Percentiles rank a stretch among this genome's conserved stretches.
These are phyloP conservation scores for Atherinomorus stipes DNA, from an alignment of 2,113 vertebrate genomes.

Conservation along the genomic window DNA sequence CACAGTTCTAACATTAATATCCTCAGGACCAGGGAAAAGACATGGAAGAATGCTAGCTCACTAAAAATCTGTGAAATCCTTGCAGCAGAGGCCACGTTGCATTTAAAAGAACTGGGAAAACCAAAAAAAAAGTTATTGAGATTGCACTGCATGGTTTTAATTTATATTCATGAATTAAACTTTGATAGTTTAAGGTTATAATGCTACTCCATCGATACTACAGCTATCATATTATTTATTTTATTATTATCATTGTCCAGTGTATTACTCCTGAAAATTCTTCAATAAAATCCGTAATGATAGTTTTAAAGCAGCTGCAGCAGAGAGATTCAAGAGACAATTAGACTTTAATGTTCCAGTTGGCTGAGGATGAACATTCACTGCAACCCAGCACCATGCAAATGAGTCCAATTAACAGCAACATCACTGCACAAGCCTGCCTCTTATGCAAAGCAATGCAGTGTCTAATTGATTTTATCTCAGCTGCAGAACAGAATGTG, in stretches of 20 bases:
- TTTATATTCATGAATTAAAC: too few species aligned
- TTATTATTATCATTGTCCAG: background rate
- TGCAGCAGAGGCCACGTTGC: too few species aligned
- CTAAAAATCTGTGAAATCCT: too few species aligned
- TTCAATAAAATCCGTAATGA: constrained; percentile 41
- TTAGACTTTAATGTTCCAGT: constrained; percentile 68
- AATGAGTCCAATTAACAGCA: constrained; percentile 71
- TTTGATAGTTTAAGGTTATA: too few species aligned
- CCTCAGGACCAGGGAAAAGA: too few species aligned
- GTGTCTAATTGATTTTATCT: constrained; percentile 63
- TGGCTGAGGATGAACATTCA: constrained; percentile 54
- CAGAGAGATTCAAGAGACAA: constrained; percentile 25
- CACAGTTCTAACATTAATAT: too few species aligned
- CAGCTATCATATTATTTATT: background rate
- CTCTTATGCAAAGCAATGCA: constrained; percentile 62
- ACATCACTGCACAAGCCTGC: constrained; percentile 54
- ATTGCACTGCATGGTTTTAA: too few species aligned
- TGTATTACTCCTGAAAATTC: constrained; percentile 27
- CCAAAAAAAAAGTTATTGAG: too few species aligned
- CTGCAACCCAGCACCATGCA: constrained; percentile 60
- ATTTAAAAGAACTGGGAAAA: too few species aligned
- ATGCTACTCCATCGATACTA: too few species aligned
- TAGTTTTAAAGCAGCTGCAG: constrained; percentile 28
- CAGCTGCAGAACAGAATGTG: constrained; percentile 33
- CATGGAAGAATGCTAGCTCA: too few species aligned